Evolutionary conservation across 2,888 invertebrate species (phyloP).

Genomic region (Dryadula phaetusa): DNA sequence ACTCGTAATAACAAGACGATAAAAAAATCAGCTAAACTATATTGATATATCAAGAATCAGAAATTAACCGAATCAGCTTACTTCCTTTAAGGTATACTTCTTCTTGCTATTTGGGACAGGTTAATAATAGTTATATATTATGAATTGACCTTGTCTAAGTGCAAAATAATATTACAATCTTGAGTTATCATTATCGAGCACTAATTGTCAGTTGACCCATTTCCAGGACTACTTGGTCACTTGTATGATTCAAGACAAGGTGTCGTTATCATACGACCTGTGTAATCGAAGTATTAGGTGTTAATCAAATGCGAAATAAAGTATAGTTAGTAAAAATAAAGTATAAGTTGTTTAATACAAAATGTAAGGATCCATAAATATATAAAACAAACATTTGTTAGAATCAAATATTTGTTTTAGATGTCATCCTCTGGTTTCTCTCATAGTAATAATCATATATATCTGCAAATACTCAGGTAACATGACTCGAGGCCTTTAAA

Average conservation of each 20-base stretch:
- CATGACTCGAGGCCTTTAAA: too few relatives aligned
- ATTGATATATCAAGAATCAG: neutral
- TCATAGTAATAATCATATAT: too few relatives aligned
- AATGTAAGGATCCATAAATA: too few relatives aligned
- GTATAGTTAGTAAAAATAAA: neutral
- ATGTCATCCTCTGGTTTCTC: too few relatives aligned
- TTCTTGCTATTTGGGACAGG: neutral
- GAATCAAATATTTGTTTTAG: too few relatives aligned
- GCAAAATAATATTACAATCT: conserved; percentile 62
- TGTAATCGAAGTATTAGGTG: neutral
- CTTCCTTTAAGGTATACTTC: conserved; percentile 14
- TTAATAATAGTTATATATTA: conserved; percentile 2
- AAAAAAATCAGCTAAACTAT: neutral
- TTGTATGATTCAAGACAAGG: conserved; percentile 42
- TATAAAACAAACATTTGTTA: too few relatives aligned
- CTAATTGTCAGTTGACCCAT: conserved; percentile 73
- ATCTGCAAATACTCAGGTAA: too few relatives aligned
- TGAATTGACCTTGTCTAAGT: conserved; percentile 34
- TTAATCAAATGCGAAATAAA: neutral
- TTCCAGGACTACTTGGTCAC: conserved; percentile 51
- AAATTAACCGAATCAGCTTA: too few relatives aligned
- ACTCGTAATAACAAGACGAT: too few relatives aligned
- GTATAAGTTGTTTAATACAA: too few relatives aligned
- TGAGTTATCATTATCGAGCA: conserved; percentile 70
- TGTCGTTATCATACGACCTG: conserved; percentile 8